Conservation (phyloP, 1,140 invertebrate genomes). For the Cotesia typhae region DNA sequence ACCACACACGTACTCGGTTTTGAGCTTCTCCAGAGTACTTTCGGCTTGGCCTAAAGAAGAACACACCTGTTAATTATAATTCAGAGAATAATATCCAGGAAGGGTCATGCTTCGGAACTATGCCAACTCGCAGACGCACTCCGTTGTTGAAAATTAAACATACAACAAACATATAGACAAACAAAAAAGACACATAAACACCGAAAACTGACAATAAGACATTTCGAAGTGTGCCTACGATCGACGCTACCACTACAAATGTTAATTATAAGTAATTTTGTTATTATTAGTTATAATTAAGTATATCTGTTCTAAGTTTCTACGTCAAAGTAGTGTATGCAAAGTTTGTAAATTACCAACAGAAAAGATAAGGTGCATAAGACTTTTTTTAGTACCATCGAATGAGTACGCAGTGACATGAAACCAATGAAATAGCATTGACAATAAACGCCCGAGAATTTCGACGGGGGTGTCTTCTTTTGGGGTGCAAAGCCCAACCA, state of each 20-base stretch:
- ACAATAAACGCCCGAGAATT: constrained; percentile 89
- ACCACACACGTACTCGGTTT: constrained; percentile 90
- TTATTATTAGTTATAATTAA: background rate
- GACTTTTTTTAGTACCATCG: constrained; percentile 79
- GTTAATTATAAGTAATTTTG: constrained; percentile 11
- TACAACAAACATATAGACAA: background rate
- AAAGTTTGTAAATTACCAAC: constrained; percentile 65
- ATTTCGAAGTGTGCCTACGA: constrained; percentile 47
- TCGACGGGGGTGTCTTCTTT: constrained; percentile 85
- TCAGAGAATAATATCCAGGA: background rate
- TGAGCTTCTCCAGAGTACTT: constrained; percentile 89
- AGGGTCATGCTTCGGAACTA: no score
- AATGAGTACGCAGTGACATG: constrained; percentile 96
- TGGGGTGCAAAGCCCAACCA: constrained; percentile 92
- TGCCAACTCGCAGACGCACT: no score
- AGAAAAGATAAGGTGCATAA: constrained; percentile 66
- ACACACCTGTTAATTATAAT: background rate
- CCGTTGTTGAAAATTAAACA: background rate
- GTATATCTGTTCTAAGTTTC: constrained; percentile 28
- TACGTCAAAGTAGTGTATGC: constrained; percentile 53
- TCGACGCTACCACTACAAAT: constrained; percentile 21
- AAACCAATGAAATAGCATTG: constrained; percentile 99
- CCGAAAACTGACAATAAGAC: no score
- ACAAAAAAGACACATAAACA: no score
- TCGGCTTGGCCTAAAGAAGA: constrained; percentile 76